Base-by-base conservation (phyloP, 2,113 vertebrate genomes). In the Turnix velox region DNA sequence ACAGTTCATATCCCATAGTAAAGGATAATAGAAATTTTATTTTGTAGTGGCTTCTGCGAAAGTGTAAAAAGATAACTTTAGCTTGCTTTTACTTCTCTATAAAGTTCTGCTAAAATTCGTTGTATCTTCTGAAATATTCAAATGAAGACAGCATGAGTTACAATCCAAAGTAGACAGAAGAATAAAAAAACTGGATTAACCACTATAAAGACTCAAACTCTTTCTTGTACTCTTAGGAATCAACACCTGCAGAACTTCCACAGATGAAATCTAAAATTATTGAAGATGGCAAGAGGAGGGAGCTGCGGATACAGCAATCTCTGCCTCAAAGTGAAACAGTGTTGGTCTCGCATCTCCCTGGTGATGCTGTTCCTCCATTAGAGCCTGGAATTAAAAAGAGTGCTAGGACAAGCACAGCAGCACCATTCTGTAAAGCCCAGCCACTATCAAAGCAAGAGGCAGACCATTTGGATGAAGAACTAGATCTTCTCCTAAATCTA, bases 401-500 rank as follows among this genome's bases (percentile, higher is more conserved):
- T 68, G 65, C 68, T 31, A 40, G 17, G 17, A 67, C 18, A 27
- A 61, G n/a, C 31, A 58, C 74, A 69, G 42, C 68, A 35, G 40
- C 82, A 48, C 49, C 55, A 7, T 43, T 93, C 12, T 95, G 74
- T 74, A 76, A 69, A 39, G 74, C 48, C 9, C 48, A 42, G 49
- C 72, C 9, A 42, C 33, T 73, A 1, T 58, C 62, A 45, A 87
- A 93, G 55, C 77, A 92, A 27, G 95, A 73, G 22, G 75, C 23
- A 45, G 98, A 98, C 77, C 93, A 97, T 16, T 88, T 97, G 35
- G 98, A 99, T 42, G 97, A 99, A 80, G 99, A 99, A 77, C 97
- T 99, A 63, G 99, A 99, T 88, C 94, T 97, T 90, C 97, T 99
- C 77, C 98, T 99, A 39, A 95, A 91, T 90, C 96, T 99, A 90